Evolutionary conservation across 2,113 vertebrate species (phyloP), one percentile per base, ranked within the genome.

Genomic region (Hyperopisus bebe): DNA sequence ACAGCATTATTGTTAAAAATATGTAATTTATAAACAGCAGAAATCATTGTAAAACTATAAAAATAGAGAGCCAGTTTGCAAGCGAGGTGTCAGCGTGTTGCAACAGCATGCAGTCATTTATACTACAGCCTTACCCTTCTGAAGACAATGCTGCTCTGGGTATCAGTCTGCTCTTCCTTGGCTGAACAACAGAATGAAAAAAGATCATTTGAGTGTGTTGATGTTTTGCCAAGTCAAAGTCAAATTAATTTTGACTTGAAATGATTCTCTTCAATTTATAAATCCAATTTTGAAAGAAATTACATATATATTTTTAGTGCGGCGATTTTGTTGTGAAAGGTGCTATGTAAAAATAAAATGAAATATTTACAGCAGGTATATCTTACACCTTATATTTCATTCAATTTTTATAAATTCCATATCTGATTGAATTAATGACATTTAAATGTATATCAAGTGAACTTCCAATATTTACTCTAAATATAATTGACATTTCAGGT

Each of bases 141-240:
- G 90, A 93, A 93, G 58, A 93, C 51, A 13, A 92, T 93, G 83
- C 62, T 31, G 62, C 90, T 93, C 82, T 89, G 88, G 58, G 90
- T 88, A 11, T 46, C 70, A 9, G 46, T 27, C 0, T 15, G 50
- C 51, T 90, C 92, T n/a, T 90, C 90, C 13, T 89, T 70, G 13
- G 86, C 93, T 92, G 90, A 6, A 88, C 24, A 48, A 47, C 19
- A 84, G 10, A 70, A 89, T 42, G 13, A 42, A 62, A 70, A 39
- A 19, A 13, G 15, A 89, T 42, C 5, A 84, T 31, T 83, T 21
- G 15, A 82, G 5, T 24, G 8, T 10, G 58, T n/a, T 66, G 0
- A 66, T 27, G 58, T 31, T 70, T 70, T 13, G 3, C 13, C 62
- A 31, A 66, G 58, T 24, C 55, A 21, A 48, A 48, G 10, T 48